Conservation (phyloP, 2,888 invertebrate species). For the Cordilura impudica region DNA sequence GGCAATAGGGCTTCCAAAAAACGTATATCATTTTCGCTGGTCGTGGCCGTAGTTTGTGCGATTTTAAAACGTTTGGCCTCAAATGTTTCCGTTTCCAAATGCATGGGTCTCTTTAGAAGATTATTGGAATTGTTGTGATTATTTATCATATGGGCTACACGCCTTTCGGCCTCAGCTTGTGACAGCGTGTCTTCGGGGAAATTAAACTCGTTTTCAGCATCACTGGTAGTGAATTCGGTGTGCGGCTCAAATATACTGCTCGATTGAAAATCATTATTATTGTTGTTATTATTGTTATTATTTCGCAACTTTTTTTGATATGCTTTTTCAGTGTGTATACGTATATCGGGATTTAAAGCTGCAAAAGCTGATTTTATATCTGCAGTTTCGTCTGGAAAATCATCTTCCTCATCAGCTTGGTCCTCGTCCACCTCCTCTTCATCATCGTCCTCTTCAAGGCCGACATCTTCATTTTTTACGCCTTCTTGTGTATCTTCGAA, state of each 20-base stretch:
- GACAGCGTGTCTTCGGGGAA: slow-evolving; percentile 26
- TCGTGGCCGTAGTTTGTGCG: background rate
- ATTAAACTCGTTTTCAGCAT: slow-evolving; percentile 53
- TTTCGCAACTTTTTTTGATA: slow-evolving; percentile 41
- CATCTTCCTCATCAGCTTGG: slow-evolving; percentile 49
- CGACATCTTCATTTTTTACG: background rate
- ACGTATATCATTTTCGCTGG: slow-evolving; percentile 60
- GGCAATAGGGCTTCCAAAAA: slow-evolving; percentile 65
- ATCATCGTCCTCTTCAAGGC: slow-evolving; percentile 41
- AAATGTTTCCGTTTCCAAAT: slow-evolving; percentile 41
- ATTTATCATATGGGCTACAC: slow-evolving; percentile 9
- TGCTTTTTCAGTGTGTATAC: slow-evolving; percentile 33
- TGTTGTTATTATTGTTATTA: slow-evolving; percentile 18
- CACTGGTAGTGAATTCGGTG: slow-evolving; percentile 47
- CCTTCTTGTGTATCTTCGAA: slow-evolving; percentile 57
- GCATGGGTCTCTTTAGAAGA: slow-evolving; percentile 40
- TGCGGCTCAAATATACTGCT: slow-evolving; percentile 55
- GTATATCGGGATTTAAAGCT: slow-evolving; percentile 54
- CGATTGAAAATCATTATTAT: slow-evolving; percentile 62
- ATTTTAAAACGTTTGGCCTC: slow-evolving; percentile 48
- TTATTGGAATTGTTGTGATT: slow-evolving; percentile 24
- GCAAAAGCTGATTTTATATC: slow-evolving; percentile 57
- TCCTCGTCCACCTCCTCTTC: slow-evolving; percentile 59
- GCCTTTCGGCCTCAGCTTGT: slow-evolving; percentile 13
- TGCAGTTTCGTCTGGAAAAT: slow-evolving; percentile 37